phyloP scores from a whole-genome alignment of 2,797 vertebrate genomes.

The Trematomus bernacchii region DNA sequence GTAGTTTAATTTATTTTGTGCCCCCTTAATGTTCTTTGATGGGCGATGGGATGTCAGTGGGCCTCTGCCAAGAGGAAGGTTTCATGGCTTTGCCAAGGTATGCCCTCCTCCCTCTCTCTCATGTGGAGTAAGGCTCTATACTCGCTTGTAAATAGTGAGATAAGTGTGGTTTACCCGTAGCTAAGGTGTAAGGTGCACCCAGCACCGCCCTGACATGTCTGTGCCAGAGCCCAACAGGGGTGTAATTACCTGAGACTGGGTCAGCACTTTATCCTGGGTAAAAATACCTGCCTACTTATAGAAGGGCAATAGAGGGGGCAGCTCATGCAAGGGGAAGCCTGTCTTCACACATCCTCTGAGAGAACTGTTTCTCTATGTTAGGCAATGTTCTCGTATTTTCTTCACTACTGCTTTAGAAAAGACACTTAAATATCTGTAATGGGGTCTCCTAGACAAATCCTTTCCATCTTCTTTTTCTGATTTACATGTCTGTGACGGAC shows the following conservation, averaged over 20 bases:
- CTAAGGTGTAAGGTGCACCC: conserved; percentile 79
- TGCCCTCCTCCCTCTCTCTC: conserved; percentile 70
- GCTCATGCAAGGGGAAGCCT: conserved; percentile 69
- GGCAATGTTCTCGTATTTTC: conserved; percentile 28
- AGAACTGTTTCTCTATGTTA: conserved; percentile 30
- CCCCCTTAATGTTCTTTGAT: conserved; percentile 53
- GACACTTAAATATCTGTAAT: conserved; percentile 34
- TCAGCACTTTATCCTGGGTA: conserved; percentile 85
- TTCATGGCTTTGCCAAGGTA: conserved; percentile 73
- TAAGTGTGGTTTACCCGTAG: conserved; percentile 80
- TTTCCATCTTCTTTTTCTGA: conserved; percentile 48
- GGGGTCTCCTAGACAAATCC: conserved; percentile 56
- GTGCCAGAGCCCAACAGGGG: conserved; percentile 84
- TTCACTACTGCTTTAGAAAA: conserved; percentile 32
- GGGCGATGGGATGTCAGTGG: conserved; percentile 58
- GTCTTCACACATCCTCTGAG: conserved; percentile 61
- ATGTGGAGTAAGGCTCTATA: conserved; percentile 66
- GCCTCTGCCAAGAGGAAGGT: conserved; percentile 63
- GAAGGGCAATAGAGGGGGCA: conserved; percentile 67
- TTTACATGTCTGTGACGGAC: conserved; percentile 33
- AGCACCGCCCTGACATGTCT: conserved; percentile 76
- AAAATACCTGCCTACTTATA: conserved; percentile 88
- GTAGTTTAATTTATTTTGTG: conserved; percentile 60
- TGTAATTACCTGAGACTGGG: conserved; percentile 87
- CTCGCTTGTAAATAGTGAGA: conserved; percentile 78